Percentiles rank a stretch among this genome's conserved stretches.
These are phyloP conservation scores for Castor canadensis DNA, from an alignment of 2,113 vertebrate species.

Conservation along the genomic window DNA sequence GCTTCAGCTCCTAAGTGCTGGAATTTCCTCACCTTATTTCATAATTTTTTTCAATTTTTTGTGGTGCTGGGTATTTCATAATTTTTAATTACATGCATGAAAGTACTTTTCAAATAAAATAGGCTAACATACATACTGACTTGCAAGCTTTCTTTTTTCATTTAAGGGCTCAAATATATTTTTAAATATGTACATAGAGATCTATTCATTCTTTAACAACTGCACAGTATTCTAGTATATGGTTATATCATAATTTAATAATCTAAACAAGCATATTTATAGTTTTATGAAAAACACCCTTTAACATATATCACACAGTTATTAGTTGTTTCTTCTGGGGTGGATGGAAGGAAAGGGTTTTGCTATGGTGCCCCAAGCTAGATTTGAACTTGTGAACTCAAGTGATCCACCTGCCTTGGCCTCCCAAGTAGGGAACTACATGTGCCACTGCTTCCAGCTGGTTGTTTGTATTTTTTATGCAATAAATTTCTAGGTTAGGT, in stretches of 20 bases:
- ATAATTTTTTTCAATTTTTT: neutral
- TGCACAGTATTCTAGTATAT: neutral
- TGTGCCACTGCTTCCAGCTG: neutral
- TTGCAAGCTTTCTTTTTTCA: neutral
- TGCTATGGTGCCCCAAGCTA: neutral
- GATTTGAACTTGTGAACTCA: neutral
- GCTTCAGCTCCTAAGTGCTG: no score
- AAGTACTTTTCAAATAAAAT: constrained; percentile 24
- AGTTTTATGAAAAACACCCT: constrained; percentile 17
- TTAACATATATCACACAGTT: neutral
- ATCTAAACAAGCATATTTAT: neutral
- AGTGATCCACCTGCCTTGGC: neutral
- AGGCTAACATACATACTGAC: neutral
- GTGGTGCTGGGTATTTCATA: no score
- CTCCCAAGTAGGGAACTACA: neutral
- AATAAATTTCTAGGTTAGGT: neutral
- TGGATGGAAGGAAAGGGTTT: no score
- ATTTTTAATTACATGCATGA: neutral
- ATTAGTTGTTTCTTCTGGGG: neutral
- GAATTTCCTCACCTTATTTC: neutral
- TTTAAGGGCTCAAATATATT: constrained; percentile 5
- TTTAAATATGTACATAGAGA: neutral
- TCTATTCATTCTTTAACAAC: neutral
- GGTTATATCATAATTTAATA: neutral
- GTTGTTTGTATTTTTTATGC: neutral